Evolutionary conservation across 2,888 invertebrate species (phyloP).

Genomic region (Tribolium freemani): DNA sequence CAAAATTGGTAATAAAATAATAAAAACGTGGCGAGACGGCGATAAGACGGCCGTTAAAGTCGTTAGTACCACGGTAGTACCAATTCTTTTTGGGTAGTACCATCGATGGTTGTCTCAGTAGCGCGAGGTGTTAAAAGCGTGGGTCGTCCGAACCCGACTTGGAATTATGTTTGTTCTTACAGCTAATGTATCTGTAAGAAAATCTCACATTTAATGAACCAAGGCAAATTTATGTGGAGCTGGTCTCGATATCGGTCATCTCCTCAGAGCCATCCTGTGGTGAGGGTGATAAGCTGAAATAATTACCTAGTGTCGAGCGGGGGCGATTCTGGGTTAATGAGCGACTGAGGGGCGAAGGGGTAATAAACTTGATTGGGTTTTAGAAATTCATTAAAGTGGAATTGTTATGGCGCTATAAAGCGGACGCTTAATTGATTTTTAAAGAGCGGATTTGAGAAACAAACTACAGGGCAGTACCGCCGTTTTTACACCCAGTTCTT

Average conservation of each 20-base stretch:
- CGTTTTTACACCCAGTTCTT: no score
- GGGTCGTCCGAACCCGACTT: constrained; percentile 59
- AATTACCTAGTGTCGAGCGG: constrained; percentile 55
- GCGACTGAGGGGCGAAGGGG: not conserved
- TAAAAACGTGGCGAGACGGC: no score
- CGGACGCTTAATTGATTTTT: no score
- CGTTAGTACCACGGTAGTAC: not conserved
- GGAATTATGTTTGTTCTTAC: constrained; percentile 66
- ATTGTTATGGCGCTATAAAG: not conserved
- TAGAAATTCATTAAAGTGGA: not conserved
- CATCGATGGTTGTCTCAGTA: constrained; percentile 54
- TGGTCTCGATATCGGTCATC: constrained; percentile 53
- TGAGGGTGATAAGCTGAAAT: constrained; percentile 58
- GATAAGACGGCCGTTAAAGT: not conserved
- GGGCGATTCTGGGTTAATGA: constrained; percentile 33
- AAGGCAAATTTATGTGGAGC: constrained; percentile 58
- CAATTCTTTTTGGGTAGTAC: not conserved
- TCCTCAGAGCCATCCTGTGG: constrained; percentile 26
- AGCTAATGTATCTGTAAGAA: constrained; percentile 65
- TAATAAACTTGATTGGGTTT: not conserved
- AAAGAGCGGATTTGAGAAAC: no score
- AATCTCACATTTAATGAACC: constrained; percentile 66
- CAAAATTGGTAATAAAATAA: no score
- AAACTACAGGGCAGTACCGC: no score
- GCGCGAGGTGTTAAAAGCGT: constrained; percentile 64